Evolutionary conservation across 2,888 invertebrate genomes (phyloP), one percentile per base, ranked within the genome.

Genomic region (Leptopterna dolabrata): DNA sequence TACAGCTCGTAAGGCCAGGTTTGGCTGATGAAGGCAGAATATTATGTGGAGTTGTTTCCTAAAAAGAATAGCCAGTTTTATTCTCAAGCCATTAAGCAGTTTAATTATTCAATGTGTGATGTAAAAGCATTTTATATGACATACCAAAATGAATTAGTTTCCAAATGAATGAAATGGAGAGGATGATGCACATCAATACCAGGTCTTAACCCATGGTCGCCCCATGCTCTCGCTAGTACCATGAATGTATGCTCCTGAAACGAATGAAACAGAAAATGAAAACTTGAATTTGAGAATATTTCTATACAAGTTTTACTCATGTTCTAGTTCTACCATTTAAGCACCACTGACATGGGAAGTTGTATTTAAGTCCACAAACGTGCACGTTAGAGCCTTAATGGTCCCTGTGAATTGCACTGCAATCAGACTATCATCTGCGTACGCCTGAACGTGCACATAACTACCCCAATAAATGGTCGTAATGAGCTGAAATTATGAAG

Each of bases 171-270:
- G 85, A 85, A 16, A 85, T 85, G 11, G 85, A 85, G 19, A 85
- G 19, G 85, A 85, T 36, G 29, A 85, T 51, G 51, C 85, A 85
- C 85, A 85, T 85, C 85, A 85, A 85, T 41, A 85, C 73, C 51
- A 45, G 76, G 45, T 47, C 73, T 47, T 30, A 81, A 19, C 45
- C 73, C 85, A 29, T 73, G 76, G 73, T 19, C 73, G 71, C 16
- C 45, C 73, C 85, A 85, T 85, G 73, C 16, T 73, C 73, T 47
- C 73, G 19, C 76, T 14, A 1, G n/a, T 51, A 81, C 55, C 81
- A 81, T 81, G 24, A 24, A 78, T 45, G 16, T 30, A 27, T 1
- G 4, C 16, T 14, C 47, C 47, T 47, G 47, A 47, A 47, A 47
- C 47, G 13, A 47, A 36, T 36, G 36, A 36, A 36, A 7, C 36